These are phyloP conservation scores for Tetropium fuscum DNA, from an alignment of 2,888 invertebrate species.

Conservation along the genomic window DNA sequence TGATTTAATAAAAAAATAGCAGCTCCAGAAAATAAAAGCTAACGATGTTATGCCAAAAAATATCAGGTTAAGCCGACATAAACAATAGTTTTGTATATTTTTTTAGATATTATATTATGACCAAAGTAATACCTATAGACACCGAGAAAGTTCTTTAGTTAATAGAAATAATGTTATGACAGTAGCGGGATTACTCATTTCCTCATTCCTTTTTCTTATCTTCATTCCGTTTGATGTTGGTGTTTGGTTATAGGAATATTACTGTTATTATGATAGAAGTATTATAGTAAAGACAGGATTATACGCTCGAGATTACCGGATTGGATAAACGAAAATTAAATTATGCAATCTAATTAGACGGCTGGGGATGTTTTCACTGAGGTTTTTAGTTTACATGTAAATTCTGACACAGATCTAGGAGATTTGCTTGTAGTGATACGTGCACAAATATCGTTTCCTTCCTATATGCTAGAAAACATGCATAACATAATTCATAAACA, in stretches of 20 bases:
- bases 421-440: no score
- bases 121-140: no score
- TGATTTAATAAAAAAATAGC: no score
- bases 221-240: conserved; percentile 2
- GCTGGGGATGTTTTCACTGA: background rate
- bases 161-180: background rate
- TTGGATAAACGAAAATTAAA: conserved; percentile 12
- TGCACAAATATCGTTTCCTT: no score
- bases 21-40: no score
- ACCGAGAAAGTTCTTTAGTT: background rate
- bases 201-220: background rate
- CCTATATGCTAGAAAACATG: no score
- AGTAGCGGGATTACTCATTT: no score
- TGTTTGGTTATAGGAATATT: background rate
- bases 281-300: background rate
- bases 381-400: conserved; percentile 14
- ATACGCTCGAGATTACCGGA: background rate
- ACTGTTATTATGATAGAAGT: background rate
- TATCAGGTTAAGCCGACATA: no score
- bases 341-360: conserved; percentile 4
- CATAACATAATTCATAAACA: no score
- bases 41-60: no score
- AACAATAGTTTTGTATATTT: no score
- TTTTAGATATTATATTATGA: no score
- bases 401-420: conserved; percentile 3